Evolutionary conservation across 1,140 invertebrate species (phyloP), one percentile per base, ranked within the genome.

Genomic region (Pachyrhynchus sulphureomaculatus): DNA sequence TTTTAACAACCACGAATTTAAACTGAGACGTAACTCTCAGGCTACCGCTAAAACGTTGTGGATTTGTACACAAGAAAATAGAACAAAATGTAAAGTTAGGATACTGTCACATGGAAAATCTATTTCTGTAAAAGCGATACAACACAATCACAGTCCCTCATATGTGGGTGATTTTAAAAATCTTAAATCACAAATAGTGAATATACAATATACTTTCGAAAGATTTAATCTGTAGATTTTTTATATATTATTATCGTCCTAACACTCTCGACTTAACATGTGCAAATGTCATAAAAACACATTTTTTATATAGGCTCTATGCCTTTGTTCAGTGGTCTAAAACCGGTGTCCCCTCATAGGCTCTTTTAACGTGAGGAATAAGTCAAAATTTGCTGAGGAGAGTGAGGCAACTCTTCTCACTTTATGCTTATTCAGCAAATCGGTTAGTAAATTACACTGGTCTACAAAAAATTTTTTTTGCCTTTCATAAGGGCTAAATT

Each of bases 81-180:
- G 51, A 23, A 41, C 26, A 12, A 60, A 34, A 44, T 65, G 63
- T 32, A 65, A 57, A 39, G 63, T 58, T 21, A 54, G 41, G n/a
- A 17, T 60, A 15, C 53, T 49, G 13, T 60, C 63, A 4, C 61
- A 10, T 21, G 57, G 63, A 26, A 61, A 54, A 17, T 17, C 21
- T n/a, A 45, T 63, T 5, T 23, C 12, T 13, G 24, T 63, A 1
- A 56, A 33, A 37, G 21, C 15, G 2, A 39, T 55, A 15, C n/a
- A 36, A 2, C 61, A 63, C 26, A 63, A 55, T 26, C 61, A 63
- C 37, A 12, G 2, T 10, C 57, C 57, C 1, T n/a, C 51, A 33
- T 41, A 29, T 29, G 5, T 6, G 26, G 26, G 26, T 6, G 26
- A 29, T 29, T 29, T n/a, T 29, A 29, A 29, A 29, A 29, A 29